Evolutionary conservation across 2,888 invertebrate species (phyloP), one percentile per base, ranked within the genome.

Genomic region (Cacoxenus indagator): DNA sequence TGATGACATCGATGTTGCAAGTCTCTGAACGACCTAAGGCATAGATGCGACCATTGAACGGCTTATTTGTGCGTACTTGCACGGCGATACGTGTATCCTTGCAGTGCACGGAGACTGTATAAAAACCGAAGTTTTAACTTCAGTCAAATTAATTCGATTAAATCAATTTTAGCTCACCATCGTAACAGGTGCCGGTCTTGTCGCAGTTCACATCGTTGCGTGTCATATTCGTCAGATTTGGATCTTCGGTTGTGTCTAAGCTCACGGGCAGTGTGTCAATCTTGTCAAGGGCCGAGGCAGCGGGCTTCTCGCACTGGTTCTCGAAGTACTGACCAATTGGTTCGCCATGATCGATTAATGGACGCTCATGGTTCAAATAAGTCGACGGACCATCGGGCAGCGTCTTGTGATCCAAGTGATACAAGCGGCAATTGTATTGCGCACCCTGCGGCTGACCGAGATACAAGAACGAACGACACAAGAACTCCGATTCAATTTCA

Each of bases 31-130:
- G 92, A 45, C 97, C 97, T 81, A 97, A 89, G 22, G 97, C 97
- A 87, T 97, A 97, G 86, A 97, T 96, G 72, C 97, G 92, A 14
- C 97, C 97, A 84, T 96, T 97, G 91, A 97, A 97, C 24, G 96
- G 96, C 84, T 96, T 95, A 88, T 96, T 97, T 45, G 97, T 97
- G 77, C 94, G 91, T 22, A 97, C 96, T 89, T 96, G 95, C 0
- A 97, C 95, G 4, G 96, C 96, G 81, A 97, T 97, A 82, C 95
- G 91, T 1, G 96, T 96, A 87, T 97, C 97, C 88, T 96, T 97
- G 90, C 97, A 97, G 87, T 96, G 95, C 0, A 97, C 96, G 29
- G 96, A 93, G 65, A 97, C 97, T 97, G 88, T 54, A 90, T 89
- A 69, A 46, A n/a, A 9, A 62, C 31, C n/a, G 24, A 48, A 46